These are phyloP conservation scores for Onychomys torridus DNA, from an alignment of 2,797 vertebrate species.

Conservation along the genomic window DNA sequence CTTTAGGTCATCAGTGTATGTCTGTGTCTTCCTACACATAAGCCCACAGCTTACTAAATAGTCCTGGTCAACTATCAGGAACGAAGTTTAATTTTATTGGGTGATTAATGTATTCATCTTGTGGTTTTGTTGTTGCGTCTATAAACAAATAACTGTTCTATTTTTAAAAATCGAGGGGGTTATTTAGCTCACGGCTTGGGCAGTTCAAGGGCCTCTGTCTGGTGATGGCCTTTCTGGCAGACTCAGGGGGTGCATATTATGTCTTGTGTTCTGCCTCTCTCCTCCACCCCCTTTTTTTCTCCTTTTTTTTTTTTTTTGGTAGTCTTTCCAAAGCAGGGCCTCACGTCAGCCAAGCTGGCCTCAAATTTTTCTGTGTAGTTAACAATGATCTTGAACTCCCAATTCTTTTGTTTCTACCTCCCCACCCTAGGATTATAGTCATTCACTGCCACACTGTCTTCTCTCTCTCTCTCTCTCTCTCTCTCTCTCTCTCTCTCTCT, in stretches of 20 bases:
- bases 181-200: background rate
- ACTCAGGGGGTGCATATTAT: background rate
- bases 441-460: background rate
- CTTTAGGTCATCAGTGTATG: background rate
- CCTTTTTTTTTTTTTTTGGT: background rate
- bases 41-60: background rate
- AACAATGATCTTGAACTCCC: background rate
- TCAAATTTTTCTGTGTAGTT: background rate
- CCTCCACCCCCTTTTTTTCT: background rate
- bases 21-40: background rate
- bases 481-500: background rate
- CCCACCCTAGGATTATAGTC: background rate
- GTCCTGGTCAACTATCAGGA: background rate
- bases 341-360: background rate
- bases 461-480: background rate
- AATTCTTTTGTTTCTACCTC: background rate
- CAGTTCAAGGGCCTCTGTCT: background rate
- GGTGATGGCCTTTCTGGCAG: background rate
- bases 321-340: background rate
- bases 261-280: background rate
- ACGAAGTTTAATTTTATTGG: background rate
- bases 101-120: background rate
- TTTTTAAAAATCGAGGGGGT: too few relatives aligned
- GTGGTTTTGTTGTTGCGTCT: background rate
- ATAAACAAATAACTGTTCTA: background rate